Percentiles rank a stretch among this genome's conserved stretches.
Evolutionary conservation across 2,797 vertebrate genomes (phyloP).

Genomic region (Nyctalus aviator): DNA sequence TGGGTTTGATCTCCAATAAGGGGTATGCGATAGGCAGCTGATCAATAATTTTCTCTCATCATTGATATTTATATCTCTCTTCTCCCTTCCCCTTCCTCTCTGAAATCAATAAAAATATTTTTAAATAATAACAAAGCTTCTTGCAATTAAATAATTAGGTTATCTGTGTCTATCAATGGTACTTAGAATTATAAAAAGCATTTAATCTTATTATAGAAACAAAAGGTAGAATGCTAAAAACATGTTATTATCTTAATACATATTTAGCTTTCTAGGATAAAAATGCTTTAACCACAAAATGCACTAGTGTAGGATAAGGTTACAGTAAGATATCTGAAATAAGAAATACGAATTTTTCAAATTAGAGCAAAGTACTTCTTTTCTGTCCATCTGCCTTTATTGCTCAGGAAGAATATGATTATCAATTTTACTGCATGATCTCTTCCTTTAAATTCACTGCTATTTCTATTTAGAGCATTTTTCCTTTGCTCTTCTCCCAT

Average conservation of each 20-base stretch:
- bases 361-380: conserved; percentile 17
- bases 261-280: conserved; percentile 54
- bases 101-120: too few species aligned
- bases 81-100: too few species aligned
- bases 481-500: background rate
- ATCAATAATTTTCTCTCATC: too few species aligned
- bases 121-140: too few species aligned
- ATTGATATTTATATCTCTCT: too few species aligned
- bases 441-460: conserved; percentile 47
- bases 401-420: background rate
- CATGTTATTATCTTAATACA: conserved; percentile 19
- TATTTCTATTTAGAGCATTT: background rate
- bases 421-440: background rate
- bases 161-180: background rate
- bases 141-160: too few species aligned
- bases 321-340: background rate
- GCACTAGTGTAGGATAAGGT: background rate
- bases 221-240: conserved; percentile 48
- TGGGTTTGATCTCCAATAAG: too few species aligned
- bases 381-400: conserved; percentile 6
- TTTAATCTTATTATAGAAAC: conserved; percentile 22
- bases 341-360: conserved; percentile 49
- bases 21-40: too few species aligned
- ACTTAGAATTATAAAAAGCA: conserved; percentile 51
- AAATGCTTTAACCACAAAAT: conserved; percentile 62